Evolutionary conservation across 1,140 invertebrate genomes (phyloP), one percentile per base, ranked within the genome.

Genomic region (Zeugodacus cucurbitae): DNA sequence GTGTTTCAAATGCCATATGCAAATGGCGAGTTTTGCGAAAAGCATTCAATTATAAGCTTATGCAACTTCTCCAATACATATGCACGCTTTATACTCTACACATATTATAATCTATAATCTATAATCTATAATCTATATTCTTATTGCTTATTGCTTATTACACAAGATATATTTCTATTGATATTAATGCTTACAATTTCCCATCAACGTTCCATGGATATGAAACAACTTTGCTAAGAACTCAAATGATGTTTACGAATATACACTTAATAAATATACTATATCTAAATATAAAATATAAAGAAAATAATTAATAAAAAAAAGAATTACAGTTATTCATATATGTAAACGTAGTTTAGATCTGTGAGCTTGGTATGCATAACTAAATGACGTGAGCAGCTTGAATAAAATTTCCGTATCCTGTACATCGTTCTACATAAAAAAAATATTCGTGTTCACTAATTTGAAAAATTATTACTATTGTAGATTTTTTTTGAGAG

Each of bases 401-500:
- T 82, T 82, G n/a, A 82, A 82, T 48, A 82, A 82, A 82, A 48
- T 48, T 32, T 82, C 74, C 26, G 37, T 48, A 82, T 82, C 74
- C 44, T 82, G 74, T 82, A n/a, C 48, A 54, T 54, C 48, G 48
- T 54, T 54, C 48, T 54, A 54, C 14, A 4, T 17, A 54, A 54
- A 54, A 54, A 54, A 17, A 14, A 0, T n/a, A n/a, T n/a, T n/a
- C 20, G 48, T 54, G 48, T 54, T 54, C 48, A 14, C 48, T 54
- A 54, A 54, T 54, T 54, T 54, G 48, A 20, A 54, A 54, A 3
- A 54, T 54, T 17, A 17, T 4, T 54, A 54, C 17, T 20, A 17
- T 54, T 54, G 11, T 54, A 54, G 48, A 54, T 17, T 54, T 54
- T 54, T 54, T 54, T 54, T 11, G 48, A 20, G 48, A 54, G 14